Percentiles rank a stretch among this genome's conserved stretches.
Conservation (phyloP, 2,888 invertebrate species). For the Rosalia funebris region DNA sequence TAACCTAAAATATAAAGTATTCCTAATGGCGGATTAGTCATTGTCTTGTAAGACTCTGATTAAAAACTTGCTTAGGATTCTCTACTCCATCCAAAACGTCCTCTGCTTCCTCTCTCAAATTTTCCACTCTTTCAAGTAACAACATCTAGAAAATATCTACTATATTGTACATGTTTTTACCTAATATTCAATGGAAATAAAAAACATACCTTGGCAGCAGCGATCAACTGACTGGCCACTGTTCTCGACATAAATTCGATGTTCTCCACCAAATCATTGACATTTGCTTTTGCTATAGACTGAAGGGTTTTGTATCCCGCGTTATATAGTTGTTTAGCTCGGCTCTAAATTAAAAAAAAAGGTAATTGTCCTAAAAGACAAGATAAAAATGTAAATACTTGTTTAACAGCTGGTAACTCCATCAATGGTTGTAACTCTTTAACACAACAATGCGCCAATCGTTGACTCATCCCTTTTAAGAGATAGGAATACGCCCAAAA, state of each 20-base stretch:
- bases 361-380: not conserved
- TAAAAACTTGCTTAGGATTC: slow-evolving; percentile 37
- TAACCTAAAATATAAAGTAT: not conserved
- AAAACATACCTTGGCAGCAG: slow-evolving; percentile 88
- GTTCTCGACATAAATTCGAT: slow-evolving; percentile 79
- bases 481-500: slow-evolving; percentile 87
- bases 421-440: slow-evolving; percentile 83
- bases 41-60: not conserved
- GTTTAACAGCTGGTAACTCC: slow-evolving; percentile 89
- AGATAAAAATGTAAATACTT: slow-evolving; percentile 65
- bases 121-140: slow-evolving; percentile 86
- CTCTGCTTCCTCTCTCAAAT: slow-evolving; percentile 85
- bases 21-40: not conserved
- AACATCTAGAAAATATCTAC: slow-evolving; percentile 75
- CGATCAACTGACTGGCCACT: slow-evolving; percentile 83
- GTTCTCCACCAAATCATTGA: slow-evolving; percentile 69
- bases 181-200: too few species aligned
- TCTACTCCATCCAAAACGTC: slow-evolving; percentile 71
- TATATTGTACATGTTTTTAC: too few species aligned
- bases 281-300: slow-evolving; percentile 78
- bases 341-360: slow-evolving; percentile 67
- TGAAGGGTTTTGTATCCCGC: slow-evolving; percentile 85
- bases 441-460: slow-evolving; percentile 84
- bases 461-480: slow-evolving; percentile 76
- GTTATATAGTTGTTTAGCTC: slow-evolving; percentile 84